Evolutionary conservation across 2,797 vertebrate genomes (phyloP), one percentile per base, ranked within the genome.

Genomic region (Liparis tanakae): DNA sequence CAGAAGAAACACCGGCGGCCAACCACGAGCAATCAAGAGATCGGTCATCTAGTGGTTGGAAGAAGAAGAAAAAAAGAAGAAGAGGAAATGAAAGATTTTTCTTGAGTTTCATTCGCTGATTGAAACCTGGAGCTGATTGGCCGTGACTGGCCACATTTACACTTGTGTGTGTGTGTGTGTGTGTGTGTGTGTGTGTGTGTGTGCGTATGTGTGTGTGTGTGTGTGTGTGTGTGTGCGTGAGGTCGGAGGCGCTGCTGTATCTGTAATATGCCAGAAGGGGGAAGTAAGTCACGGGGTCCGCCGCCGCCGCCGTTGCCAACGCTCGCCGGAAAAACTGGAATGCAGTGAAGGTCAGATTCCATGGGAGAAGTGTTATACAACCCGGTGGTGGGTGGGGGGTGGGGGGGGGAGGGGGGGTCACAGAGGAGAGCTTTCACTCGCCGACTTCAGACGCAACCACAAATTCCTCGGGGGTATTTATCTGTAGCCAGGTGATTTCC

Each of bases 271-370:
- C 69, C 59, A 2, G 2, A 4, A 30, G 25, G 58, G 71, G 62
- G 76, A 67, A 78, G 39, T 74, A 63, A 66, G 67, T 80, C 80
- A 62, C 46, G 69, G 74, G 66, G 73, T 82, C 63, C 77, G 61
- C 15, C 58, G 67, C 15, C 58, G 67, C 72, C 78, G 86, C 85
- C 84, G 87, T 69, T 87, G 87, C 88, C 78, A 88, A 83, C 82
- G 69, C 81, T 86, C 66, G 58, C 83, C 72, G 36, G 12, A 41
- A 30, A 89, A 85, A 86, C 73, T 91, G 89, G 84, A 89, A 90
- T 90, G 86, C 84, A 78, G 76, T 92, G 93, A 93, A 94, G 93
- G 91, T 92, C 92, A 93, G 90, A 91, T 93, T 93, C 84, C 90
- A 86, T 87, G 85, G 86, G 91, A 89, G 85, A 64, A 83, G 86